These are phyloP conservation scores for Diadema setosum DNA, from an alignment of 35 echinoderm and acorn worm species.

Conservation along the genomic window DNA sequence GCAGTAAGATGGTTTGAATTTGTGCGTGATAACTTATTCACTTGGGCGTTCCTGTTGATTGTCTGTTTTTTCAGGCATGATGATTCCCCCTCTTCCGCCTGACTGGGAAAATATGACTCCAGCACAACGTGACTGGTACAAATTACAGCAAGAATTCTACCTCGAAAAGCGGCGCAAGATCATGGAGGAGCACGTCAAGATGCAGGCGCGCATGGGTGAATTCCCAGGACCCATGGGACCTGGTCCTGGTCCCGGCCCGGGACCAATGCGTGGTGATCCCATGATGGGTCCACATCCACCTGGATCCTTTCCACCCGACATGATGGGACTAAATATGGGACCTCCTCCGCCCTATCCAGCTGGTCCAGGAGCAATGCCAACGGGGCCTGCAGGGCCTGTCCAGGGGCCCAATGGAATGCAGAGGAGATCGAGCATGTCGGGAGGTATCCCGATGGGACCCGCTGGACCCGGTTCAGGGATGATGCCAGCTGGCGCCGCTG, in stretches of 20 bases:
- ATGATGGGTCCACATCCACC: slow-evolving; percentile 34
- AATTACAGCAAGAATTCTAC: slow-evolving; percentile 97
- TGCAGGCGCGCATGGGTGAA: slow-evolving; percentile 58
- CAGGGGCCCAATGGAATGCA: slow-evolving; percentile 52
- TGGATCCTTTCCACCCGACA: not conserved
- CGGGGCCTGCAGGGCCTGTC: slow-evolving; percentile 17
- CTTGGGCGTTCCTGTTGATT: no score
- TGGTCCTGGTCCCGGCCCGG: slow-evolving; percentile 56
- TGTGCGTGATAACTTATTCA: no score
- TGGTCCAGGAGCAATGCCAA: not conserved
- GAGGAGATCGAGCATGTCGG: slow-evolving; percentile 77
- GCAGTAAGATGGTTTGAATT: no score
- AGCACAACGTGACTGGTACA: slow-evolving; percentile 87
- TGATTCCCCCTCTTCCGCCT: slow-evolving; percentile 67
- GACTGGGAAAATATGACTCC: slow-evolving; percentile 89
- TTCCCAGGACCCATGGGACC: slow-evolving; percentile 33
- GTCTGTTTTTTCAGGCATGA: slow-evolving; percentile 1
- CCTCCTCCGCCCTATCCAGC: slow-evolving; percentile 7
- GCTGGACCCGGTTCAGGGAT: not conserved
- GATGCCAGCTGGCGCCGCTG: not conserved
- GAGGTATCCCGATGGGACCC: slow-evolving; percentile 36
- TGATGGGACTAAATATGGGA: slow-evolving; percentile 36
- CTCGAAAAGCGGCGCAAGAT: slow-evolving; percentile 77
- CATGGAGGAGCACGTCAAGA: slow-evolving; percentile 70
- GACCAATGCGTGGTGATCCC: slow-evolving; percentile 20